A percentile compares a stretch with the other conserved stretches of the same genome.
Evolutionary conservation across 2,888 invertebrate species (phyloP).

Genomic region (Phyllotreta striolata): DNA sequence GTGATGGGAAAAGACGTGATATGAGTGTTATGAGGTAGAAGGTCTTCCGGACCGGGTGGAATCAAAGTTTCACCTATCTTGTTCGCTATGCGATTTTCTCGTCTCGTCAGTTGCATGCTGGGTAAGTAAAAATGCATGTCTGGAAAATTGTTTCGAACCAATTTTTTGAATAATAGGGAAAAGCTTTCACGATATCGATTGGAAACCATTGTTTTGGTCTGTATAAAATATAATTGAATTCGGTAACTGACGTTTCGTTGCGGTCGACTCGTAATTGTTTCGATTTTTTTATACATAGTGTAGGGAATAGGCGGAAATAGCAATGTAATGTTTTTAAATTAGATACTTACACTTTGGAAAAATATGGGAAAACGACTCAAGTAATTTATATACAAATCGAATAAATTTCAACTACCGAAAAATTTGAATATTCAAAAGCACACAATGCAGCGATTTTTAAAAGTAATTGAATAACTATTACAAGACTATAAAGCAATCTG

Average conservation of each 20-base stretch:
- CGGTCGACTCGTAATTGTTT: constrained; percentile 7
- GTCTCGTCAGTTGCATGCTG: constrained; percentile 25
- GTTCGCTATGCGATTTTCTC: constrained; percentile 26
- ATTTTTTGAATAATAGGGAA: constrained; percentile 21
- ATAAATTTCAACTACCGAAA: too few species aligned
- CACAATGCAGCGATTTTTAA: background rate
- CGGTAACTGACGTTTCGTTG: constrained; percentile 14
- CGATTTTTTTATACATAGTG: constrained; percentile 9
- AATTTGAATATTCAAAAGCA: background rate
- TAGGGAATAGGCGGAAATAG: background rate
- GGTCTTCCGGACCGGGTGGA: constrained; percentile 13
- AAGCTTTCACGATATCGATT: constrained; percentile 26
- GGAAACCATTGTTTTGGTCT: constrained; percentile 18
- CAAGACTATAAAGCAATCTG: too few species aligned
- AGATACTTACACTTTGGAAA: background rate
- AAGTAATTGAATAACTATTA: background rate
- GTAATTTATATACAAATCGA: too few species aligned
- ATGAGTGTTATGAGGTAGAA: constrained; percentile 24
- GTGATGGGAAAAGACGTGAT: constrained; percentile 16
- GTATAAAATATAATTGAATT: constrained; percentile 28
- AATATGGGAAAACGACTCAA: too few species aligned
- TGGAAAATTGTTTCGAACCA: constrained; percentile 23
- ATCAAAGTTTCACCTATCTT: constrained; percentile 29
- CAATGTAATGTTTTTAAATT: background rate
- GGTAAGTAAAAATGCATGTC: constrained; percentile 28